Base-by-base conservation (phyloP, 1,140 invertebrate genomes). In the Laupala kohalensis region DNA sequence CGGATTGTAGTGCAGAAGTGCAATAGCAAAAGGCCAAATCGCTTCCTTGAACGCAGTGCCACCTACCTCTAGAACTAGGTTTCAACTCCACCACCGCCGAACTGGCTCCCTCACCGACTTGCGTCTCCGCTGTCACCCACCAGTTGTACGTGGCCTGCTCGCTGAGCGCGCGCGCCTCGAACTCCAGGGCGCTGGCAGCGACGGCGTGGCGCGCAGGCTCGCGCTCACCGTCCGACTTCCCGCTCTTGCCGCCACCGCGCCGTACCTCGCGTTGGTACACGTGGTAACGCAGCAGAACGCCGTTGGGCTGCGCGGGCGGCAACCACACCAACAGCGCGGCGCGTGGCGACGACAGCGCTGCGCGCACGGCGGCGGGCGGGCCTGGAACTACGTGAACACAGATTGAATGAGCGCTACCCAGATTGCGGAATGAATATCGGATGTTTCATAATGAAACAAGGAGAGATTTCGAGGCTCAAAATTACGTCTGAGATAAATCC, bases 301-400 rank as follows among this genome's bases (percentile, higher is more conserved):
- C 84, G 75, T 85, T 85, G 5, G 79, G 77, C 53, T 79, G 75
- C 0, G 70, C 65, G 4, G 84, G 84, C 26, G 80, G 79, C 72
- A 79, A 77, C 85, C 85, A 86, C 0, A 80, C 79, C 4, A 85
- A 78, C 19, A 84, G 69, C 5, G 85, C 77, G 23, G 79, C 79
- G n/a, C 75, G 78, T 23, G 77, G 73, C 25, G 81, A 81, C 25
- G 78, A 79, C 3, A 82, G 74, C n/a, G 83, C 71, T 0, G 80
- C 82, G 75, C 84, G 85, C 13, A 86, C 79, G 28, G 77, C 78
- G 1, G 78, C 77, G 25, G 84, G 84, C 25, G 76, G 70, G 29
- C 79, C 80, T 1, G 85, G 84, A 80, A 86, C 77, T 77, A 67
- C 6, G 73, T 69, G 67, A 5, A 53, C 37, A n/a, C n/a, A n/a